Evolutionary conservation across 2,888 invertebrate genomes (phyloP).

Genomic region (Pyralis farinalis): DNA sequence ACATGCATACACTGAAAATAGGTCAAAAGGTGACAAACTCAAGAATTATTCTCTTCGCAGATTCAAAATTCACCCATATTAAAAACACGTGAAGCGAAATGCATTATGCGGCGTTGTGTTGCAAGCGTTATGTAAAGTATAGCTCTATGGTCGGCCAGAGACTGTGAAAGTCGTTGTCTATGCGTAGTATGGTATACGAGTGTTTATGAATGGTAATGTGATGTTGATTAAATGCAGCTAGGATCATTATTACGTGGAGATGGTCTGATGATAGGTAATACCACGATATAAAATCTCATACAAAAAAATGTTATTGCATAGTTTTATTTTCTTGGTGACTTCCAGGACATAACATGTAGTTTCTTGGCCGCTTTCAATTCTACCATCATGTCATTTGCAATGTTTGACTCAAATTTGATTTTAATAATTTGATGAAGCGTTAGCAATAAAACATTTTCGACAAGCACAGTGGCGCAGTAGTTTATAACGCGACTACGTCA

Average conservation of each 20-base stretch:
- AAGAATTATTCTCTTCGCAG: background rate
- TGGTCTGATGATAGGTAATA: background rate
- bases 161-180: constrained; percentile 18
- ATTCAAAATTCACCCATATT: background rate
- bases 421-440: no score
- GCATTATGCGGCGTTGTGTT: constrained; percentile 11
- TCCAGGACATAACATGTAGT: no score
- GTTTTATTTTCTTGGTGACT: no score
- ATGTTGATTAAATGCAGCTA: background rate
- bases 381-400: no score
- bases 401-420: no score
- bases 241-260: background rate
- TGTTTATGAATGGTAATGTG: background rate
- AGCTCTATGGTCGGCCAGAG: constrained; percentile 3
- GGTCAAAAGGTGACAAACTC: background rate
- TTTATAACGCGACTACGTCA: no score
- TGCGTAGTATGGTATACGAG: constrained; percentile 16
- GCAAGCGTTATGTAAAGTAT: constrained; percentile 20
- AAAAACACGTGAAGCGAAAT: background rate
- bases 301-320: no score
- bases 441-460: no score
- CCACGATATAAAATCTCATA: no score
- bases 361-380: no score
- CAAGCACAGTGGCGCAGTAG: no score
- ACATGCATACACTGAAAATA: background rate